Percentiles rank a stretch among this genome's conserved stretches.
Evolutionary conservation across 2,113 vertebrate species (phyloP).

Genomic region (Hydrochoerus hydrochaeris): DNA sequence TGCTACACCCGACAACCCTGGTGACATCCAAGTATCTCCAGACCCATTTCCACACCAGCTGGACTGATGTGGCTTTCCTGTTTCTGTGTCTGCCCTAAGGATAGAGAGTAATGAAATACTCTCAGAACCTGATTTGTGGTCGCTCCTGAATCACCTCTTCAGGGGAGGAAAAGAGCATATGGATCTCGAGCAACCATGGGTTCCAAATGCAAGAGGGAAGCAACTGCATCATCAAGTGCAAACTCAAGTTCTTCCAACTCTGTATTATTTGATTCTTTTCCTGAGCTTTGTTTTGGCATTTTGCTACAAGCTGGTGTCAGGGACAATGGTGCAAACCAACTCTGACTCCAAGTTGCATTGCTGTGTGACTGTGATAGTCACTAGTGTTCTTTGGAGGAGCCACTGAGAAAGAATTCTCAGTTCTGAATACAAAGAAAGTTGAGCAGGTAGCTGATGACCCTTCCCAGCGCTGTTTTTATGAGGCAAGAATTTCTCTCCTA

Average conservation of each 20-base stretch:
- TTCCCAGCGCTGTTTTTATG: background rate
- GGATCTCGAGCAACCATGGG: fast-evolving
- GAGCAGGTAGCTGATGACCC: background rate
- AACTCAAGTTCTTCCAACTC: background rate
- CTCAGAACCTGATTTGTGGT: too few relatives aligned
- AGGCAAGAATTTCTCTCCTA: background rate
- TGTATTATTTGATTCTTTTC: background rate
- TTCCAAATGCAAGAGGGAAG: background rate
- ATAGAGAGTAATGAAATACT: background rate
- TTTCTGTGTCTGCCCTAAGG: background rate
- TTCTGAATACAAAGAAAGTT: background rate
- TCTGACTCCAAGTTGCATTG: background rate
- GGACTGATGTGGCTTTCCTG: background rate
- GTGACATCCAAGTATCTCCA: background rate
- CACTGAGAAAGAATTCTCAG: background rate
- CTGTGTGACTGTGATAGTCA: background rate
- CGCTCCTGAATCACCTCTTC: too few relatives aligned
- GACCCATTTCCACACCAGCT: too few relatives aligned
- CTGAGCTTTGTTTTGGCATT: background rate
- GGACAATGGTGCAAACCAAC: too few relatives aligned
- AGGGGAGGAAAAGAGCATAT: background rate
- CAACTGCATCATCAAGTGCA: too few relatives aligned
- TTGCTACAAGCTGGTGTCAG: background rate
- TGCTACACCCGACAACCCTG: too few relatives aligned
- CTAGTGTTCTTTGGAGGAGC: background rate